Evolutionary conservation across 92 coral and sea anemone species (phyloP).

Genomic region (Epizoanthus rinbou): DNA sequence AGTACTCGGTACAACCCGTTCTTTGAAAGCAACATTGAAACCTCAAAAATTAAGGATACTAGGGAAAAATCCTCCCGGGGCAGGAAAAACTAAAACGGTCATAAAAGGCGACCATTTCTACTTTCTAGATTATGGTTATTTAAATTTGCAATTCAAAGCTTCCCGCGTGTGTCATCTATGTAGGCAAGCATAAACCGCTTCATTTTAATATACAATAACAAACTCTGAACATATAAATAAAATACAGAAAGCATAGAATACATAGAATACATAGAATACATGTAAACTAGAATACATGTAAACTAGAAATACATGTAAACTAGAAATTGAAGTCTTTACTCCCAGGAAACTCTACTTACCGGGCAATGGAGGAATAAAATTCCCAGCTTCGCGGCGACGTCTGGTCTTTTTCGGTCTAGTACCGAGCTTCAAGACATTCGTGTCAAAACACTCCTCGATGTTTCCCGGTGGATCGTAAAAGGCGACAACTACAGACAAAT

Average conservation of each 20-base stretch:
- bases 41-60: no score
- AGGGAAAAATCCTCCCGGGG: background rate
- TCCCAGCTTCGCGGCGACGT: conserved; percentile 57
- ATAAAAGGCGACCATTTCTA: background rate
- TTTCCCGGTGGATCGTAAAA: conserved; percentile 99
- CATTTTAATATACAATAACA: background rate
- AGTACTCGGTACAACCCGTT: background rate
- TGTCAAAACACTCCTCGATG: conserved; percentile 83
- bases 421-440: conserved; percentile 76
- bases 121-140: background rate
- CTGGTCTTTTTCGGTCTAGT: conserved; percentile 53
- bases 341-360: conserved; percentile 50
- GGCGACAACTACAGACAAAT: conserved; percentile 93
- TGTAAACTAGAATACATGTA: no score
- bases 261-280: no score
- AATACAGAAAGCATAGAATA: background rate
- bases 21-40: background rate
- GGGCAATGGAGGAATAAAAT: conserved; percentile 72
- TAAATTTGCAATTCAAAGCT: conserved; percentile 3
- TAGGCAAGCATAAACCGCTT: background rate
- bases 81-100: background rate
- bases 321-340: background rate
- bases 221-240: background rate
- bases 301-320: no score
- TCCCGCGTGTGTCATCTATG: background rate